Base-by-base conservation (phyloP, 1,140 invertebrate genomes). In the Brachionus plicatilis region DNA sequence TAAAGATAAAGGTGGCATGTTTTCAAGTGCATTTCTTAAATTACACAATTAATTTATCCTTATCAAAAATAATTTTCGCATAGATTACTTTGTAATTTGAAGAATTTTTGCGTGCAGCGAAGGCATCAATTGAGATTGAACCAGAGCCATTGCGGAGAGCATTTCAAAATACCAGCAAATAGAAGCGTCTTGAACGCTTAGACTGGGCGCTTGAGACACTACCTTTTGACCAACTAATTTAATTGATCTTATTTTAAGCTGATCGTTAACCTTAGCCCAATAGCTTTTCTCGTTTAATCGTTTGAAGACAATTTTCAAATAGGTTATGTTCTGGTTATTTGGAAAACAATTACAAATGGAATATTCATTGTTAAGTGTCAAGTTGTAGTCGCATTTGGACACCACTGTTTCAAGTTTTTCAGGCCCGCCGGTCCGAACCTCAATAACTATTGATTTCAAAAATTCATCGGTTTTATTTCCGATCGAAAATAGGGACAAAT, bases 131-230 rank as follows among this genome's bases (percentile, higher is more conserved):
- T 82, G 53, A 41, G 53, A 65, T 68, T 82, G 79, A 11, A 65
- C 43, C 24, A 82, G 27, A 82, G 79, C 79, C 27, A 82, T 60
- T 24, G 79, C 33, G 1, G 79, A 65, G 4, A 82, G 33, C 79
- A 82, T 82, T 60, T 82, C 79, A 82, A 82, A 82, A 27, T 65
- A 82, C 53, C 79, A 82, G n/a, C 53, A 82, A 45, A 82, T 43
- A 37, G 79, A 60, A 45, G 65, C 53, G 53, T 82, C 79, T 43
- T 82, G 33, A 12, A 82, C 41, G 20, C 50, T 65, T 27, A 43
- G 6, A 12, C 65, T 45, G 11, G 53, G 5, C 17, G 11, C 12
- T 45, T 82, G n/a, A 8, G 20, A 27, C 20, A 41, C 24, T 4
- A 45, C 9, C 45, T 60, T 60, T 47, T 82, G n/a, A 24, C 79